Conservation (phyloP, 2,113 vertebrate species). For the Delphinapterus leucas region DNA sequence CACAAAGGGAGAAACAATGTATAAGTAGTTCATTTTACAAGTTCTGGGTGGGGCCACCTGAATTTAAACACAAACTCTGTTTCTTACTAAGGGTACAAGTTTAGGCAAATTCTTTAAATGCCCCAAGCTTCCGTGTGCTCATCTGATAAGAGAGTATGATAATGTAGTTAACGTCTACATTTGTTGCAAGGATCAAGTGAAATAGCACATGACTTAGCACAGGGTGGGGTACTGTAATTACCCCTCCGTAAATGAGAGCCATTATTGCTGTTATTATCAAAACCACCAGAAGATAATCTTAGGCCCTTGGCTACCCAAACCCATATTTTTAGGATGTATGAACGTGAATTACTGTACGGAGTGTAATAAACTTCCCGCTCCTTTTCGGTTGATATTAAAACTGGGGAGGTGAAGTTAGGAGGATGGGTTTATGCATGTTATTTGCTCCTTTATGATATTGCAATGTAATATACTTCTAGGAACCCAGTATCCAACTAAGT, state of each 20-base stretch:
- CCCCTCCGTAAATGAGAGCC: background rate
- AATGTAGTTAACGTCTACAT: background rate
- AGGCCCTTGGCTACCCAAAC: background rate
- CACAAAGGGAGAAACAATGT: background rate
- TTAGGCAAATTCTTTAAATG: background rate
- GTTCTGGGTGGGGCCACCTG: background rate
- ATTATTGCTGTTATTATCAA: background rate
- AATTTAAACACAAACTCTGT: background rate
- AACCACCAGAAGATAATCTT: background rate
- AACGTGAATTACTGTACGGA: background rate
- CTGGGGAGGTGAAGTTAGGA: background rate
- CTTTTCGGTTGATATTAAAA: conserved; percentile 23
- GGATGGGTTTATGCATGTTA: background rate
- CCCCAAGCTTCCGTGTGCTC: background rate
- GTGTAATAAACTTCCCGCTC: background rate
- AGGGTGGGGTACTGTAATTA: background rate
- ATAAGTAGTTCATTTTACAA: background rate
- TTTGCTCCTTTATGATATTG: background rate
- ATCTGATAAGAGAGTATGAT: background rate
- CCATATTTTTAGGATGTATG: background rate
- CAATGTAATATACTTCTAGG: background rate
- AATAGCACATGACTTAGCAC: background rate
- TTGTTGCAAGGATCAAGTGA: background rate
- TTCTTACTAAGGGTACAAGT: background rate
- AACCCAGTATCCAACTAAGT: background rate